Evolutionary conservation across 2,888 invertebrate species (phyloP).

Genomic region (Enchytraeus crypticus): DNA sequence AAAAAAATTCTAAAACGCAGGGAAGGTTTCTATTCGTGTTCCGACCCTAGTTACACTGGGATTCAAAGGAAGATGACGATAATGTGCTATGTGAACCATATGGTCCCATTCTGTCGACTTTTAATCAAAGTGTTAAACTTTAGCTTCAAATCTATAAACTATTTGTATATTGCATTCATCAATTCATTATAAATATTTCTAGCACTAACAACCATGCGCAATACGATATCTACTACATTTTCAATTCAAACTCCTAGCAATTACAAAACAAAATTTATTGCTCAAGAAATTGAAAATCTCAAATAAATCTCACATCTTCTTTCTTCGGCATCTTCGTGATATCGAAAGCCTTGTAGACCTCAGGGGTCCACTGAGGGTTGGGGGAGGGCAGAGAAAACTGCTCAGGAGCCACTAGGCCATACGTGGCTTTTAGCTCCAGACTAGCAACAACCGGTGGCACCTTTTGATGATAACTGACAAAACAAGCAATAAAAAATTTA

Average conservation of each 20-base stretch:
- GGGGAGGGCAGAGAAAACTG: conserved; percentile 53
- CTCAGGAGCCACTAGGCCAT: conserved; percentile 58
- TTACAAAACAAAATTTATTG: background rate
- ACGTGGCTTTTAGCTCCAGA: conserved; percentile 57
- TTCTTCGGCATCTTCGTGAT: conserved; percentile 39
- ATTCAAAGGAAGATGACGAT: too few species aligned
- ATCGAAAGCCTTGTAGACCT: conserved; percentile 39
- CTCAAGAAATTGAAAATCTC: background rate
- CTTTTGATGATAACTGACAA: conserved; percentile 57
- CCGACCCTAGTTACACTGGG: too few species aligned
- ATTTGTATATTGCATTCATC: too few species aligned
- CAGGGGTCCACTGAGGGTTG: conserved; percentile 53
- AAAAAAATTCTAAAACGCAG: too few species aligned
- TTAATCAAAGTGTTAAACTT: too few species aligned
- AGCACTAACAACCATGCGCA: too few species aligned
- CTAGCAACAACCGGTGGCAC: conserved; percentile 55
- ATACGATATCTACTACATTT: background rate
- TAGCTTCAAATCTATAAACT: too few species aligned
- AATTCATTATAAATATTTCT: too few species aligned
- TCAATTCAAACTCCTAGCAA: background rate
- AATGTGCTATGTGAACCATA: too few species aligned
- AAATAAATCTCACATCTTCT: conserved; percentile 17
- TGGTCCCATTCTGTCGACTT: too few species aligned
- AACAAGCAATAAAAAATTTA: background rate
- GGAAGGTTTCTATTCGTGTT: too few species aligned